Percentiles rank a stretch among this genome's conserved stretches.
Conservation (phyloP, 2,888 invertebrate genomes). For the Drosophila paramelanica region DNA sequence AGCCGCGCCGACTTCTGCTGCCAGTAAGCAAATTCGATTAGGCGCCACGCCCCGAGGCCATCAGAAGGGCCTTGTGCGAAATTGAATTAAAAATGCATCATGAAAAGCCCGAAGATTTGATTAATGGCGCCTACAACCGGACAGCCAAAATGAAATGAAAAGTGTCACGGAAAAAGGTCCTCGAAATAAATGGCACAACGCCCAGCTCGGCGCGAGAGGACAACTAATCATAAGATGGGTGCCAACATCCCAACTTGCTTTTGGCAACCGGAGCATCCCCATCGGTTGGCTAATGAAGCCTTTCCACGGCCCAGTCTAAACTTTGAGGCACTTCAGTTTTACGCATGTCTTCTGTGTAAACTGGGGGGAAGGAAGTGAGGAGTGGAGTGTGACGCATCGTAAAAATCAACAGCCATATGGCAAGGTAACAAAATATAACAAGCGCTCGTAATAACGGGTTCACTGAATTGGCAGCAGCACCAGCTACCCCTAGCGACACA, state of each 20-base stretch:
- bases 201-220: constrained; percentile 30
- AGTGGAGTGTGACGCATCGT: constrained; percentile 40
- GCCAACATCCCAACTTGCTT: constrained; percentile 20
- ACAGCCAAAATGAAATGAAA: constrained; percentile 36
- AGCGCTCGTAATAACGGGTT: constrained; percentile 47
- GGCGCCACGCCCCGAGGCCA: constrained; percentile 66
- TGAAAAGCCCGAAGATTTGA: constrained; percentile 74
- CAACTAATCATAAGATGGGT: constrained; percentile 64
- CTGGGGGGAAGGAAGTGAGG: not conserved
- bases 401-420: constrained; percentile 78
- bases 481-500: constrained; percentile 47
- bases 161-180: constrained; percentile 59
- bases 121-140: constrained; percentile 61
- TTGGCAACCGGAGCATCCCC: constrained; percentile 40
- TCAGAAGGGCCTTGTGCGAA: constrained; percentile 57
- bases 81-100: constrained; percentile 80
- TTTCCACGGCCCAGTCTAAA: constrained; percentile 20
- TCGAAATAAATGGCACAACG: constrained; percentile 65
- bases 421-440: constrained; percentile 80
- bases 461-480: constrained; percentile 10
- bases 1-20: constrained; percentile 5
- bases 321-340: constrained; percentile 37
- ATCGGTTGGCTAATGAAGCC: constrained; percentile 46
- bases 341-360: not conserved
- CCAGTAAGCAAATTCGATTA: constrained; percentile 68